phyloP scores from a whole-genome alignment of 2,888 invertebrate species.

The Apamea anceps region DNA sequence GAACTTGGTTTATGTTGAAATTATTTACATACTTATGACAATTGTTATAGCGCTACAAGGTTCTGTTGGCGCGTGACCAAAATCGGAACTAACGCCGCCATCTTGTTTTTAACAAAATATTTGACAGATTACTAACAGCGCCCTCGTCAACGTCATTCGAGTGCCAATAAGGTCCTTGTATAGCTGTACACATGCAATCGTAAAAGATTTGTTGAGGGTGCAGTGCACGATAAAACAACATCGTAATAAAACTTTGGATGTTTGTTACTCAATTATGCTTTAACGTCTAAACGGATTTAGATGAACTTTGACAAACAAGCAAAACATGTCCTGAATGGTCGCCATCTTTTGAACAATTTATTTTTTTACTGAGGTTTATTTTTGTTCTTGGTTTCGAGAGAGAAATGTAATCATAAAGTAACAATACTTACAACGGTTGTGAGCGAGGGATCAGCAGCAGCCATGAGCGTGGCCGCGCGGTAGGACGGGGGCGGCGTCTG shows the following conservation, averaged over 20 bases:
- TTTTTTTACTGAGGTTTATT: not conserved
- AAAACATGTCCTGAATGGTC: not conserved
- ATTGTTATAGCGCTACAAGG: not conserved
- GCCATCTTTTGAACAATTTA: not conserved
- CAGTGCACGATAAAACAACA: not conserved
- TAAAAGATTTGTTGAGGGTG: not conserved
- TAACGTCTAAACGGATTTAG: not conserved
- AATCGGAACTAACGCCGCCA: not conserved
- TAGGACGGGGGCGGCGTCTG: slow-evolving; percentile 94
- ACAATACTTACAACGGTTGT: slow-evolving; percentile 56
- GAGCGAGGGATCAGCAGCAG: slow-evolving; percentile 69
- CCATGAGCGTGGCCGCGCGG: slow-evolving; percentile 90
- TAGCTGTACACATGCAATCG: not conserved
- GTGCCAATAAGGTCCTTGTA: not conserved
- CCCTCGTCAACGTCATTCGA: not conserved
- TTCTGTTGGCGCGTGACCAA: not conserved
- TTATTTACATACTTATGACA: not conserved
- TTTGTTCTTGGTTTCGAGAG: not conserved
- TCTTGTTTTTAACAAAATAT: not conserved
- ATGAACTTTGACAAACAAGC: not conserved
- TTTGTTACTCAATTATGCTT: not conserved
- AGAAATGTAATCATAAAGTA: not conserved
- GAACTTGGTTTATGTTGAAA: not conserved
- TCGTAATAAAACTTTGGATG: not conserved
- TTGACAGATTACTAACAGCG: not conserved